Percentiles rank a stretch among this genome's conserved stretches.
phyloP scores from a whole-genome alignment of 2,113 vertebrate genomes.

The Castor canadensis region DNA sequence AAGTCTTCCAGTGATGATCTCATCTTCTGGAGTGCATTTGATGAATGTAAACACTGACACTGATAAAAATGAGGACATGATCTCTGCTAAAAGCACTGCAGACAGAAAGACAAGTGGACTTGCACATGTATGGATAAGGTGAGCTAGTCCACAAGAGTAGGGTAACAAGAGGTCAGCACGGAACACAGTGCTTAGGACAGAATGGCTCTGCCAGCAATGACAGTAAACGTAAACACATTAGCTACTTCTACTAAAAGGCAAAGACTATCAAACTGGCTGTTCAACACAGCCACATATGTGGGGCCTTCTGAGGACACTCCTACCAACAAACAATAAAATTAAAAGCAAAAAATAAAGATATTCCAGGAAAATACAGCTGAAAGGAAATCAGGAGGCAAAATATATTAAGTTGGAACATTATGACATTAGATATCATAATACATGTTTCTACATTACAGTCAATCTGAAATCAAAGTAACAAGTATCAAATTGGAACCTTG shows the following conservation, averaged over 20 bases:
- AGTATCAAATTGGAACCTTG: neutral
- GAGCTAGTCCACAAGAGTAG: neutral
- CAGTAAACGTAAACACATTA: neutral
- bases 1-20: neutral
- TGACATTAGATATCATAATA: neutral
- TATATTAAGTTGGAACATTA: neutral
- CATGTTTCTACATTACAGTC: neutral
- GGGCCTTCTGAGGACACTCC: neutral
- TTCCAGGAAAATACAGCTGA: neutral
- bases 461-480: too few species aligned
- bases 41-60: too few species aligned
- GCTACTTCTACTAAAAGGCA: neutral
- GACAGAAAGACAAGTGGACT: neutral
- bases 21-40: neutral
- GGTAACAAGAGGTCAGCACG: neutral
- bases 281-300: neutral
- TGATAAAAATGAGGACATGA: neutral
- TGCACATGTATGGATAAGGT: rapidly evolving
- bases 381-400: neutral
- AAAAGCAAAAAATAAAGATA: neutral
- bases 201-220: rapidly evolving
- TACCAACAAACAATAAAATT: neutral
- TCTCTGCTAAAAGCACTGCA: neutral
- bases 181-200: rapidly evolving
- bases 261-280: neutral